Base-by-base conservation (phyloP, 2,888 invertebrate species). In the Chesias legatella region DNA sequence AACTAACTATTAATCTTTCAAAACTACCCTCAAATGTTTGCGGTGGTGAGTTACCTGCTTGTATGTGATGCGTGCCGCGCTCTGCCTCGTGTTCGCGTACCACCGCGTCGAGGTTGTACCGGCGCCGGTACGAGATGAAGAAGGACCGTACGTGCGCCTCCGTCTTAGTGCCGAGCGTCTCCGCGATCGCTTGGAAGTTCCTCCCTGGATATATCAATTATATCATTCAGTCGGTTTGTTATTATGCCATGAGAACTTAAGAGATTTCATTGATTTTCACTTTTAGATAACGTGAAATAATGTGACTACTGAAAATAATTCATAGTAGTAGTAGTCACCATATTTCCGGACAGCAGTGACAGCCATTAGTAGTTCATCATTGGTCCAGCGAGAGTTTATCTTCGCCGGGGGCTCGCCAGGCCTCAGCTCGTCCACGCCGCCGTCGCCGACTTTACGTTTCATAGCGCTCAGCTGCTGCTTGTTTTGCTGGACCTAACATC, bases 141-240 rank as follows among this genome's bases (percentile, higher is more conserved):
- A 98, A 98, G 32, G 94, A 94, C 52, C 97, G 93, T 29, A 98
- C 91, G 73, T 98, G 98, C 33, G 94, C 93, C 79, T 98, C 98
- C 0, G 95, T 97, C 89, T 98, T 98, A 34, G 97, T 98, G 48
- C 97, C 97, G 53, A 98, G 91, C 7, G 97, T 94, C 74, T 98
- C 98, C 8, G 98, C 97, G 56, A 98, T 98, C 20, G 97, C 96
- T 84, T 95, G 92, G 78, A 95, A 97, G 78, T 97, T 94, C 71
- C 94, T 94, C 25, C 93, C 93, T 93, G 63, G n/a, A 35, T 26
- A 22, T 24, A 6, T 7, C 28, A 7, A 42, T 22, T 13, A 7
- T 22, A 28, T 5, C 5, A 3, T 17, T 17, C 5, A 2, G 5
- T 17, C 2, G 5, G 3, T 17, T 17, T 17, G 5, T 17, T n/a